Conservation (phyloP, 2,888 invertebrate species). For the Drosophila kuntzei region DNA sequence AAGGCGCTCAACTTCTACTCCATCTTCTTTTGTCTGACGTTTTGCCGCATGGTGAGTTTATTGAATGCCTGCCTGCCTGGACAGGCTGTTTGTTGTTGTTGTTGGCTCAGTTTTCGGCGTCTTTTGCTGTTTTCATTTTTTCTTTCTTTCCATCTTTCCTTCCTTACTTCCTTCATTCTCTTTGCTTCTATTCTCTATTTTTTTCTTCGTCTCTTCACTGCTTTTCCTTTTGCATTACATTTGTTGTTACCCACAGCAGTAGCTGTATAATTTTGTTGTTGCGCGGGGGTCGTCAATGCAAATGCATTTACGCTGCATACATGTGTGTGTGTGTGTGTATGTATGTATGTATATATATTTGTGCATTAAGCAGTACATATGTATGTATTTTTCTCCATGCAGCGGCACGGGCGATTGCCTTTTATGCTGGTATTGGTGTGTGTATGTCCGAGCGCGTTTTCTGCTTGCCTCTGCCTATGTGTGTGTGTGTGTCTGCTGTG, state of each 20-base stretch:
- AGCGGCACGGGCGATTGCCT: conserved; percentile 65
- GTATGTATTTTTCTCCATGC: conserved; percentile 72
- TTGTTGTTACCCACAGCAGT: conserved; percentile 44
- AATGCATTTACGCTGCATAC: conserved; percentile 15
- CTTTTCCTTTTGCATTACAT: conserved; percentile 33
- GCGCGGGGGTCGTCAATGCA: conserved; percentile 48
- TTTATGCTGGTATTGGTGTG: conserved; percentile 37
- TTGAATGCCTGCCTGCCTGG: conserved; percentile 44
- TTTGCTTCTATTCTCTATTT: neutral
- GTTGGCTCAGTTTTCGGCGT: conserved; percentile 73
- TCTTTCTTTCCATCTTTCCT: neutral
- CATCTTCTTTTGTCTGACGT: conserved; percentile 80
- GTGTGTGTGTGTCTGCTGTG: conserved; percentile 39
- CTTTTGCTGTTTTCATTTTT: conserved; percentile 42
- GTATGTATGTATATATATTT: conserved; percentile 32
- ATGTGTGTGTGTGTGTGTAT: conserved; percentile 21
- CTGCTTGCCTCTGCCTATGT: neutral
- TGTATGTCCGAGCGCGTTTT: conserved; percentile 11
- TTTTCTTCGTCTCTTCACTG: conserved; percentile 29
- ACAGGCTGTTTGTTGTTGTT: conserved; percentile 54
- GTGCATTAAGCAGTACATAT: conserved; percentile 32
- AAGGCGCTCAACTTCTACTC: conserved; percentile 77
- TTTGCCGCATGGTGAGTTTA: conserved; percentile 80
- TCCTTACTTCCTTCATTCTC: neutral
- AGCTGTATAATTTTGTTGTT: conserved; percentile 25